Evolutionary conservation across 2,797 vertebrate genomes (phyloP).

Genomic region (Tokudaia tokunoshimensis): DNA sequence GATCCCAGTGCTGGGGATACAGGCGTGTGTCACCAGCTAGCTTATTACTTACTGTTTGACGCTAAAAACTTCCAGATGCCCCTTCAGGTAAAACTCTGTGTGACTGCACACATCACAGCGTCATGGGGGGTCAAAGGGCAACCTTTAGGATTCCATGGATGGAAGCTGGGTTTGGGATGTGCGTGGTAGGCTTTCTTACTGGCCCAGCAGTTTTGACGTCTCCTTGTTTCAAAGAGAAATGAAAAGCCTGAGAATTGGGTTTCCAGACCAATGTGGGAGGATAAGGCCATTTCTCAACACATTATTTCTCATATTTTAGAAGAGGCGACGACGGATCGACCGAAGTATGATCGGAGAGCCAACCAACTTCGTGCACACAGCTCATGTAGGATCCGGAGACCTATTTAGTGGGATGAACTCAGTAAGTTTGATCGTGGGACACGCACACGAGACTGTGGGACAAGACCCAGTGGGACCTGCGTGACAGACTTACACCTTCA

Average conservation of each 20-base stretch:
- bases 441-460: not conserved
- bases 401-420: conserved; percentile 94
- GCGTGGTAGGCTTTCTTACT: too few species aligned
- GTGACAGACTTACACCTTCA: not conserved
- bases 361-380: conserved; percentile 94
- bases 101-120: not conserved
- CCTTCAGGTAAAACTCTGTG: not conserved
- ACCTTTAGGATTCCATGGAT: not conserved
- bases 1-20: not conserved
- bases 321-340: conserved; percentile 92
- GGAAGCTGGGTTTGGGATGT: not conserved
- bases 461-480: accelerated
- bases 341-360: conserved; percentile 94
- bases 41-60: not conserved
- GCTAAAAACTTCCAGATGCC: not conserved
- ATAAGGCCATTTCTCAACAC: conserved; percentile 30
- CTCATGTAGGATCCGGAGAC: conserved; percentile 93
- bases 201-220: not conserved
- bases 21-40: not conserved
- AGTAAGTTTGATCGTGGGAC: conserved; percentile 85
- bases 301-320: conserved; percentile 85
- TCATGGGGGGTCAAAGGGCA: not conserved
- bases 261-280: not conserved
- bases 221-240: not conserved
- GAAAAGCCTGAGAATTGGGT: not conserved